Evolutionary conservation across 1,140 invertebrate genomes (phyloP).

Genomic region (Pseudomyrmex concolor): DNA sequence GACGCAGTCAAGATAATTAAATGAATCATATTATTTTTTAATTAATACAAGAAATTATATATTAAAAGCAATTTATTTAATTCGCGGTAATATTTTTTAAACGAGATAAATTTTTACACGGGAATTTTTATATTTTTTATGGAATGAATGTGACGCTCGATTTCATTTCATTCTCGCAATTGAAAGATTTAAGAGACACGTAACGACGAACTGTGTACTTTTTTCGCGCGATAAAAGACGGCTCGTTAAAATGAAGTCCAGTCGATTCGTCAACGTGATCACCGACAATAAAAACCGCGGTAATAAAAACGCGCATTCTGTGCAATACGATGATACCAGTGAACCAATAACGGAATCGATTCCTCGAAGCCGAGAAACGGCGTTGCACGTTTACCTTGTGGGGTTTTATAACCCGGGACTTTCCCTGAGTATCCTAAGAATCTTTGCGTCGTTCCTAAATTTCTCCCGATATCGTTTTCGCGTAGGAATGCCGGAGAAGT

Average conservation of each 20-base stretch:
- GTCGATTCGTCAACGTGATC: conserved; percentile 32
- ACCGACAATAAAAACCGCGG: conserved; percentile 34
- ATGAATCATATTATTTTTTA: background rate
- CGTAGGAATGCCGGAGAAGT: background rate
- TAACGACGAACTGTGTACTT: conserved; percentile 13
- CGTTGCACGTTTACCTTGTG: background rate
- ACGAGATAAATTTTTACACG: too few species aligned
- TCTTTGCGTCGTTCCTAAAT: background rate
- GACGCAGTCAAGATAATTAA: background rate
- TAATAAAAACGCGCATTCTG: conserved; percentile 37
- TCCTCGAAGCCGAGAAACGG: conserved; percentile 25
- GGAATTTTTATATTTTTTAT: background rate
- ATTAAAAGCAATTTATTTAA: too few species aligned
- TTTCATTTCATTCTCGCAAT: conserved; percentile 14
- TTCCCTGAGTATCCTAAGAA: conserved; percentile 18
- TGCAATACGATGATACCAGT: conserved; percentile 25
- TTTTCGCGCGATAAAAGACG: background rate
- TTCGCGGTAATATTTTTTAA: background rate
- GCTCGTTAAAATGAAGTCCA: conserved; percentile 28
- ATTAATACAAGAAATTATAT: too few species aligned
- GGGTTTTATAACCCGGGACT: conserved; percentile 30
- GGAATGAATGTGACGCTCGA: background rate
- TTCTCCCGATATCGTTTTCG: background rate
- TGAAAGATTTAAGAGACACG: conserved; percentile 2
- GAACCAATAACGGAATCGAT: conserved; percentile 58